phyloP scores from a whole-genome alignment of 1,140 invertebrate genomes.

The Chelonus insularis region DNA sequence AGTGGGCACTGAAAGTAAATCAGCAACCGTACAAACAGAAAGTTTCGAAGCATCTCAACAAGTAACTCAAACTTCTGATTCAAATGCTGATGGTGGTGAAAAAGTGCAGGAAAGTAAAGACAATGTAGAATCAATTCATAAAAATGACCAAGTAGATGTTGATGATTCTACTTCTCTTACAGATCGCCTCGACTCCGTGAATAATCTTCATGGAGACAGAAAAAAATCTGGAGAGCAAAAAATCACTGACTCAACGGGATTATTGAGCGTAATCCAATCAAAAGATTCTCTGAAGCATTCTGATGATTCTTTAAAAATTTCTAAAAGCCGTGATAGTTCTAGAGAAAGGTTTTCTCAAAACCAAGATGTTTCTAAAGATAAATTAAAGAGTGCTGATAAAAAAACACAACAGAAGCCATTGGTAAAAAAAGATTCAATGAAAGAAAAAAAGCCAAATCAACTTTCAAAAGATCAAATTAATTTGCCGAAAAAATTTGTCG shows the following conservation, averaged over 20 bases:
- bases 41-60: too few relatives aligned
- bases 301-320: too few relatives aligned
- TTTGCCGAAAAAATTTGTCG: neutral
- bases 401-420: neutral
- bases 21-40: too few relatives aligned
- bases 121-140: conserved; percentile 25
- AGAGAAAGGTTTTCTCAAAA: too few relatives aligned
- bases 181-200: conserved; percentile 42
- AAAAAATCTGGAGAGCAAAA: neutral
- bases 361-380: neutral
- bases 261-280: too few relatives aligned
- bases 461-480: neutral
- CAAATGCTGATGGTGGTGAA: conserved; percentile 37
- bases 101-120: conserved; percentile 37
- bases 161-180: conserved; percentile 44
- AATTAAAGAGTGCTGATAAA: neutral
- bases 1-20: too few relatives aligned
- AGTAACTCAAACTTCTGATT: too few relatives aligned
- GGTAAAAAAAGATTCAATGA: neutral
- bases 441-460: neutral
- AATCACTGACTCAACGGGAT: too few relatives aligned
- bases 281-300: too few relatives aligned
- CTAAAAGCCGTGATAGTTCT: too few relatives aligned
- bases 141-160: conserved; percentile 24
- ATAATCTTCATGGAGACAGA: neutral